Evolutionary conservation across 2,797 vertebrate genomes (phyloP).

Genomic region (Furcifer pardalis): DNA sequence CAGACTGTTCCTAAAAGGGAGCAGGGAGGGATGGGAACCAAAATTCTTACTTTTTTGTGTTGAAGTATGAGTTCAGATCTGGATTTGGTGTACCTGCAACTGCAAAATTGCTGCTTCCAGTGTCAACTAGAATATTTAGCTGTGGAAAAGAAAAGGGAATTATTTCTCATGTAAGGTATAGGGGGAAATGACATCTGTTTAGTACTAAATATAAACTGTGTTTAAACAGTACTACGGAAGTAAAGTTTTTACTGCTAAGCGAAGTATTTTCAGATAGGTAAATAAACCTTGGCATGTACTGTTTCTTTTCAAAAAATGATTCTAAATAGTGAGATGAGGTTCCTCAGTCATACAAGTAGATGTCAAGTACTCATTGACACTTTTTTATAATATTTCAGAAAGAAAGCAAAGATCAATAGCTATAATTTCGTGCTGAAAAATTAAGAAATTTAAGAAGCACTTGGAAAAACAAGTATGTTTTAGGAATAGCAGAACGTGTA

Average conservation of each 20-base stretch:
- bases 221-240: not conserved
- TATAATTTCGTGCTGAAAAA: not conserved
- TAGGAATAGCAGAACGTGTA: not conserved
- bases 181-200: not conserved
- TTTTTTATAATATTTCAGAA: fast-evolving
- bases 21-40: not conserved
- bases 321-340: not conserved
- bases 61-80: conserved; percentile 86
- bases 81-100: conserved; percentile 88
- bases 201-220: not conserved
- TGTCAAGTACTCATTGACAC: not conserved
- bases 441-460: not conserved
- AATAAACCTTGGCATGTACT: not conserved
- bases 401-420: not conserved
- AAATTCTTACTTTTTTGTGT: conserved; percentile 82
- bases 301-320: not conserved
- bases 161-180: not conserved
- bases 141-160: conserved; percentile 71
- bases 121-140: conserved; percentile 97
- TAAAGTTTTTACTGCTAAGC: not conserved
- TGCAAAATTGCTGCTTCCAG: conserved; percentile 98
- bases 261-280: not conserved
- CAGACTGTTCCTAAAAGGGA: not conserved
- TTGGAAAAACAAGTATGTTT: not conserved
- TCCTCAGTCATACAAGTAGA: not conserved